Evolutionary conservation across 1,140 invertebrate species (phyloP), one percentile per base, ranked within the genome.

Genomic region (Saxidomus purpurata): DNA sequence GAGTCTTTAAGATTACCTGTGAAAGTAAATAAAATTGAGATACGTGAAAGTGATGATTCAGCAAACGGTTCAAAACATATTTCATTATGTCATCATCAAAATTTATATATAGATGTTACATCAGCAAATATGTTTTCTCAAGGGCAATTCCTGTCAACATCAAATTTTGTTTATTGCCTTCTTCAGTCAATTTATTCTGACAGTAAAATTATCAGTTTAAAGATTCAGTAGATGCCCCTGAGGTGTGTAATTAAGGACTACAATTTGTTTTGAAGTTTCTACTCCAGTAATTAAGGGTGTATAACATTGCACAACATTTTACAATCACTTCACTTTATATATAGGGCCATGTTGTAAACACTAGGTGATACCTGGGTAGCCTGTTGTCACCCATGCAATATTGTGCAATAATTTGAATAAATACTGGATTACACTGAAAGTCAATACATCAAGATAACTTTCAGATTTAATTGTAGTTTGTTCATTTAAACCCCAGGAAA

Each of bases 211-310:
- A 17, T 47, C 17, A 22, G 13, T 55, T 55, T 55, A 55, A 15
- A 55, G 52, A 19, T n/a, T n/a, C n/a, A n/a, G n/a, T n/a, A 15
- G 52, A 55, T n/a, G 3, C 52, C n/a, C 59, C 59, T 63, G 15
- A 28, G n/a, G n/a, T 63, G 3, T 63, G 59, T 25, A 22, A 25
- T 63, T 63, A 4, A 28, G 25, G 25, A 28, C 1, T 1, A 4
- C 22, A 0, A n/a, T 63, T 63, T 63, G 59, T 63, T 63, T 63
- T n/a, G 22, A 25, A 63, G n/a, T 63, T 63, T 71, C 67, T 71
- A n/a, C 25, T 67, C 19, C n/a, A 67, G 67, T 71, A 17, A 22
- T 28, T 71, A 34, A 36, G 25, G 25, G 59, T 17, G 17, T 61
- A 61, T 61, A 28, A 61, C n/a, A 6, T 61, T 61, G 59, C 59